Evolutionary conservation across 2,797 vertebrate genomes (phyloP), one percentile per base, ranked within the genome.

Genomic region (Takifugu rubripes): DNA sequence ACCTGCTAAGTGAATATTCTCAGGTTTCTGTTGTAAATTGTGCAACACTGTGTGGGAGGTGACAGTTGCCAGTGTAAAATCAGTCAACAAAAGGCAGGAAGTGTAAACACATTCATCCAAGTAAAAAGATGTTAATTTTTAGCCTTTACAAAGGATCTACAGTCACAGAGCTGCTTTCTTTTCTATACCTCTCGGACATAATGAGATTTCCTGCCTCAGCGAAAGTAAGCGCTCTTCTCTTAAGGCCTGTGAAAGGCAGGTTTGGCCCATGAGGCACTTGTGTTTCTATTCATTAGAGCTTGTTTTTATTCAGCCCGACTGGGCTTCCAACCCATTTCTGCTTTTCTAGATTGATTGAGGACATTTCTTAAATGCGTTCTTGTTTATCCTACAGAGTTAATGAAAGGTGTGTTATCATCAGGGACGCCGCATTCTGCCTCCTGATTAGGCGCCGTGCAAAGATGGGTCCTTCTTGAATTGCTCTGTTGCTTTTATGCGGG

Each of bases 281-380:
- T 84, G 77, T 82, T 85, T 84, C 73, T 64, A 75, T 83, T 87
- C 76, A 84, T 87, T 87, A 87, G 73, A 49, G 67, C 64, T 63
- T 69, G 79, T 82, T 77, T 84, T 83, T 73, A 79, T 81, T 77
- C 70, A 60, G 70, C 61, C 52, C 16, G 53, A 62, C 55, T 8
- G 55, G 64, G 70, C 81, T 66, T 67, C 64, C 69, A 55, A 61
- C 69, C 77, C 84, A 70, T 83, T 81, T 83, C 69, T 71, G 70
- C 54, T 80, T 84, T 78, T 75, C 64, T 54, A 48, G 54, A 48
- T 77, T 84, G 80, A 86, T 74, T 75, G 79, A 61, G 77, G 56
- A 72, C 48, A 62, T 77, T 68, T 79, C 53, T 66, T 80, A 74
- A 82, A 84, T 68, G 76, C 46, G 59, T 42, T 70, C 59, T 64